Evolutionary conservation across 2,888 invertebrate species (phyloP), one percentile per base, ranked within the genome.

Genomic region (Plutella xylostella): DNA sequence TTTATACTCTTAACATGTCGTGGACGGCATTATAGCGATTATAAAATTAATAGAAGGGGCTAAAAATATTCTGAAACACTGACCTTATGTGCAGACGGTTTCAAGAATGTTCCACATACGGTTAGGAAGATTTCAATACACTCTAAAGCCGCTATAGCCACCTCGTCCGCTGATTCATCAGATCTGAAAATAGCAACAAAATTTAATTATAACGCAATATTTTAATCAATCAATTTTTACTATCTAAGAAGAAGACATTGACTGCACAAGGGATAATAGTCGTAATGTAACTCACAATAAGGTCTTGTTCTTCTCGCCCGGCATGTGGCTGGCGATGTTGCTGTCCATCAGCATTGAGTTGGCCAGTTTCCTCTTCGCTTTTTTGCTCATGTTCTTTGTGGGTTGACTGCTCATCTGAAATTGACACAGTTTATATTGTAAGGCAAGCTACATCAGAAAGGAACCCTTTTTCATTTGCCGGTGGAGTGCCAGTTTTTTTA

Each of bases 341-440:
- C 83, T 82, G 20, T 78, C 70, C 39, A 65, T 63, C 4, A 83
- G 51, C 61, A 70, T 72, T 1, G 61, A 54, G 37, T 72, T 76
- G 0, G 77, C 70, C 2, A 78, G 51, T 48, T 70, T 75, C 43
- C 71, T 67, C 34, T 65, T 69, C 1, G 80, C 80, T 51, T 80
- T 83, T 51, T 82, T 83, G 48, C 83, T 82, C 42, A 83, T 54
- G 41, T 80, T 65, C 33, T 73, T 79, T 0, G 67, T 69, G 9
- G 72, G 65, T 30, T 68, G 72, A 4, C 62, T 60, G 45, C 65
- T 76, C 63, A 72, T 65, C 79, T 78, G 50, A 57, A 39, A 43
- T 14, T 18, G 3, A 33, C 9, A 22, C 22, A 6, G 22, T 22
- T 22, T 22, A 22, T 6, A 6, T 6, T 22, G n/a, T 22, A 6